These are phyloP conservation scores for Ispidina lecontei DNA, from an alignment of 2,797 vertebrate species.

Conservation along the genomic window DNA sequence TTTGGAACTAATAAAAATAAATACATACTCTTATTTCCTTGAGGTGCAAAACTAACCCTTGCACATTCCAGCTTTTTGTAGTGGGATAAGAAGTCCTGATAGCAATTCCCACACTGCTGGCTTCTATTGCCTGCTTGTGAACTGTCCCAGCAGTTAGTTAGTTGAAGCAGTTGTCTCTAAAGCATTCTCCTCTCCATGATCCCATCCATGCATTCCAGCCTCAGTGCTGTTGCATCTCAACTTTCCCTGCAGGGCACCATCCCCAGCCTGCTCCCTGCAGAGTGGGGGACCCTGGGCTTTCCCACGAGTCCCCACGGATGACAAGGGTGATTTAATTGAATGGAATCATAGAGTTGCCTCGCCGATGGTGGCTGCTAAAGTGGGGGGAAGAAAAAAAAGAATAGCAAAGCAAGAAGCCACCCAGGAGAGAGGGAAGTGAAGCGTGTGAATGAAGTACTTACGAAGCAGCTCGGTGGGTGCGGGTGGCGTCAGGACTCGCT, in stretches of 20 bases:
- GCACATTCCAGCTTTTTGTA: neutral
- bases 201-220: neutral
- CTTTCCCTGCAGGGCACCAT: neutral
- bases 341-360: neutral
- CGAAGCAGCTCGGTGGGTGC: neutral
- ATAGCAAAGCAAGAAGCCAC: neutral
- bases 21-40: neutral
- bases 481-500: neutral
- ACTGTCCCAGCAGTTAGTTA: neutral
- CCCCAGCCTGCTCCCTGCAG: neutral
- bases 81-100: neutral
- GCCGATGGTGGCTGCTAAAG: neutral
- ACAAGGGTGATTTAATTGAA: fast-evolving
- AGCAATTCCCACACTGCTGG: neutral
- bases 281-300: neutral
- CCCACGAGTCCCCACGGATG: neutral
- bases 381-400: fast-evolving
- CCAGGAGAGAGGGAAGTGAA: fast-evolving
- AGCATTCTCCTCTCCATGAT: neutral
- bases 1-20: neutral
- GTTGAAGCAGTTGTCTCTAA: neutral
- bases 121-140: neutral
- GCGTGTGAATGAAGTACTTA: slow-evolving; percentile 54
- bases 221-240: fast-evolving
- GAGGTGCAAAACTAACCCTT: neutral